A percentile compares a stretch with the other conserved stretches of the same genome.
These are phyloP conservation scores for Oceanites oceanicus DNA, from an alignment of 2,113 vertebrate species.

Conservation along the genomic window DNA sequence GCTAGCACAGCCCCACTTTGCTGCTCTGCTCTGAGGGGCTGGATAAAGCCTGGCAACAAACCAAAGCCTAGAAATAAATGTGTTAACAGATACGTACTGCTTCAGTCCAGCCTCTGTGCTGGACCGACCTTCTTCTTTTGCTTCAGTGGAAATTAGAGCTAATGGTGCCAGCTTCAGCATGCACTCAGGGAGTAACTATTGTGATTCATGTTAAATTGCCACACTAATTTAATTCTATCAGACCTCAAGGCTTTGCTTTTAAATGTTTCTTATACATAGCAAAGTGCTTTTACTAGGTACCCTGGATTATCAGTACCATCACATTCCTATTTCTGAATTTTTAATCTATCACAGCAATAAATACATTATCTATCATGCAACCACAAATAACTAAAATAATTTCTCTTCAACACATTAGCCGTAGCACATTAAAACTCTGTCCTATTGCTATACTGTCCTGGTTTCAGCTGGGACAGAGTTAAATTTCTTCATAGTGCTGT, in stretches of 20 bases:
- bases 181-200: constrained; percentile 1
- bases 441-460: not conserved
- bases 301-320: not conserved
- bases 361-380: not conserved
- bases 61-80: not conserved
- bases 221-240: constrained; percentile 24
- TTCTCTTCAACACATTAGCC: not conserved
- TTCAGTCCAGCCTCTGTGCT: not conserved
- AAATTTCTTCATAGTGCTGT: too few relatives aligned
- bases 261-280: not conserved
- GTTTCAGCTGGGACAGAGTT: too few relatives aligned
- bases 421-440: not conserved
- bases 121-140: constrained; percentile 18
- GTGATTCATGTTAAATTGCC: constrained; percentile 29
- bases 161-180: not conserved
- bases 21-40: not conserved
- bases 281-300: not conserved
- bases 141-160: not conserved
- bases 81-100: not conserved
- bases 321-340: not conserved
- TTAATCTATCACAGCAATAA: not conserved
- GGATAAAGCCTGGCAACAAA: not conserved
- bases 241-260: constrained; percentile 10
- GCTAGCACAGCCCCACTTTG: not conserved
- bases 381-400: not conserved